Conservation (phyloP, 2,113 vertebrate genomes). For the Beaufortia kweichowensis region DNA sequence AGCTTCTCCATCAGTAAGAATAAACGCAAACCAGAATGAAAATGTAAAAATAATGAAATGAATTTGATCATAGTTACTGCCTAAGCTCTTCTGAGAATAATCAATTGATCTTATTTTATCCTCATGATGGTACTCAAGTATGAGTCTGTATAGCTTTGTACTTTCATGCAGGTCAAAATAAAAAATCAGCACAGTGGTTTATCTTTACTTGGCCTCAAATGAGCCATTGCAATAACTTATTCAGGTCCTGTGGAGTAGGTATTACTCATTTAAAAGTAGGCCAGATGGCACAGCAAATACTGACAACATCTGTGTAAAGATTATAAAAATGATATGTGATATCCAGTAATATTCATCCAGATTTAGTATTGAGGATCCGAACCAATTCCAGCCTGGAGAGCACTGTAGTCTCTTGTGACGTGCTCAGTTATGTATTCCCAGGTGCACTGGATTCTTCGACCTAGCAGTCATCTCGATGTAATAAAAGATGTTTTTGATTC, state of each 20-base stretch:
- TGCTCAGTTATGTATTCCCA: not conserved
- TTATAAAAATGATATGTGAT: not conserved
- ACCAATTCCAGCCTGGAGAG: not conserved
- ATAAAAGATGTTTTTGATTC: slow-evolving; percentile 18
- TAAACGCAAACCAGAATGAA: not conserved
- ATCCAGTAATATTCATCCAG: not conserved
- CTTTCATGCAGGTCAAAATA: not conserved
- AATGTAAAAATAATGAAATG: not conserved
- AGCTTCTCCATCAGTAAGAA: too few relatives aligned
- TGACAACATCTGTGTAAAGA: not conserved
- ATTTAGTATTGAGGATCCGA: not conserved
- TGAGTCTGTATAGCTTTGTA: not conserved
- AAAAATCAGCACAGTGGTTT: not conserved
- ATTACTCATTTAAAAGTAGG: slow-evolving; percentile 1
- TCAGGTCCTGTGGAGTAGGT: not conserved
- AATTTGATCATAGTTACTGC: not conserved
- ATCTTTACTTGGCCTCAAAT: not conserved
- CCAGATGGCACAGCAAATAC: not conserved
- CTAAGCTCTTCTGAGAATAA: not conserved
- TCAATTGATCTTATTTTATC: not conserved
- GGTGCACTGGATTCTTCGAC: not conserved
- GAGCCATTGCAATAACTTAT: not conserved
- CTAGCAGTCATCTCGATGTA: not conserved
- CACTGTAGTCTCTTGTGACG: not conserved
- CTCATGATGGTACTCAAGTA: not conserved